These are phyloP conservation scores for Carapus acus DNA, from an alignment of 2,797 vertebrate species.

Conservation along the genomic window DNA sequence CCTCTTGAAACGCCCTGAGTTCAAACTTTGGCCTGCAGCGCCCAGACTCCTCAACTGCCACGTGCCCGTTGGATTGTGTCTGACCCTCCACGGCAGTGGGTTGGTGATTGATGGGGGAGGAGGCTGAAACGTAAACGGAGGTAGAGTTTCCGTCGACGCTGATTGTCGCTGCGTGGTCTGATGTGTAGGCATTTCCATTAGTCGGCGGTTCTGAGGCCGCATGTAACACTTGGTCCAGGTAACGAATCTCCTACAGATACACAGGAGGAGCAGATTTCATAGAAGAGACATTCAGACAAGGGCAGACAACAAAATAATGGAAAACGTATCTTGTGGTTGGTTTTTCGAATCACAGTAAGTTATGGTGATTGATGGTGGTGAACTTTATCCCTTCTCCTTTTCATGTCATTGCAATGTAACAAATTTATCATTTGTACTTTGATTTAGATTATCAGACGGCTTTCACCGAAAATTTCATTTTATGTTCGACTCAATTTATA, in stretches of 20 bases:
- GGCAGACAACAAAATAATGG: no score
- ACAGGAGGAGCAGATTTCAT: neutral
- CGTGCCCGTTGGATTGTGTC: conserved; percentile 67
- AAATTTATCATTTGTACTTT: no score
- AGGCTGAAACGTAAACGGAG: conserved; percentile 58
- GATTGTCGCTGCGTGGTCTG: conserved; percentile 52
- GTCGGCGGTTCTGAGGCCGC: conserved; percentile 80
- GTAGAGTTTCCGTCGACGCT: conserved; percentile 61
- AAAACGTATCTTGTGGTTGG: no score
- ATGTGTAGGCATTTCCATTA: conserved; percentile 76
- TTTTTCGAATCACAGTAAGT: no score
- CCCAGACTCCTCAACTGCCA: conserved; percentile 55
- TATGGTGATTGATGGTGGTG: no score
- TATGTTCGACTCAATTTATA: no score
- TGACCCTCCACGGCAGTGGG: conserved; percentile 54
- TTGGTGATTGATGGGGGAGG: conserved; percentile 50
- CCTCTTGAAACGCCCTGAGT: conserved; percentile 90
- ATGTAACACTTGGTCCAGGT: conserved; percentile 92
- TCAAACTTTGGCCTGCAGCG: conserved; percentile 83
- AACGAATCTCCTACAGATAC: conserved; percentile 79
- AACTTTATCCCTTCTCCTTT: no score
- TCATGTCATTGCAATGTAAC: no score
- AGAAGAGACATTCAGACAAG: no score
- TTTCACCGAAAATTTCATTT: no score
- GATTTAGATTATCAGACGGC: no score